Conservation (phyloP, 2,797 vertebrate species). For the Cheirogaleus major region DNA sequence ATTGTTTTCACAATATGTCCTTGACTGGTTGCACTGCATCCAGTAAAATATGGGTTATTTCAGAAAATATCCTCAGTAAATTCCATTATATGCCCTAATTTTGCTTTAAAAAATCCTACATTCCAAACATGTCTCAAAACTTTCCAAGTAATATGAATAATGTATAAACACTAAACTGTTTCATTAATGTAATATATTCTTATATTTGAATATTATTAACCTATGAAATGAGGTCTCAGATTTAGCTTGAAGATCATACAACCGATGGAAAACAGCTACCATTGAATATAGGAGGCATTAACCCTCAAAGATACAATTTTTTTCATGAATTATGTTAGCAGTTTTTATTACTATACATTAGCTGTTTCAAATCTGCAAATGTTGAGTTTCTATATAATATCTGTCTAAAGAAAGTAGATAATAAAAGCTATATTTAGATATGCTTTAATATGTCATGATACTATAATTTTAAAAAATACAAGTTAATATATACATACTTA, state of each 20-base stretch:
- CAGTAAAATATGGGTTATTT: too few relatives aligned
- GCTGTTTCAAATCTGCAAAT: not conserved
- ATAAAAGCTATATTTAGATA: not conserved
- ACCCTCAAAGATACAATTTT: not conserved
- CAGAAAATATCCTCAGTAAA: not conserved
- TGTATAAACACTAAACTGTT: not conserved
- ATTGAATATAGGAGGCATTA: not conserved
- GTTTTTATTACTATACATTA: not conserved
- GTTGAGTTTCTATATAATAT: not conserved
- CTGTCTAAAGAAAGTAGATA: not conserved
- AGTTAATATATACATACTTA: not conserved
- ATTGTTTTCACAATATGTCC: too few relatives aligned
- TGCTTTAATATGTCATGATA: not conserved
- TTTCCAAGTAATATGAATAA: not conserved
- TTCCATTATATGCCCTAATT: not conserved
- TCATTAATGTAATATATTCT: not conserved
- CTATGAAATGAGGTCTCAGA: not conserved
- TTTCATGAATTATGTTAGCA: not conserved
- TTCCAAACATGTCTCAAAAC: not conserved
- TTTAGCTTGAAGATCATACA: not conserved
- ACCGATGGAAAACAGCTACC: not conserved
- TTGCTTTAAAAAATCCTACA: not conserved
- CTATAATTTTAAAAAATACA: not conserved
- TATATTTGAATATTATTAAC: not conserved
- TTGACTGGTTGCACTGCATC: too few relatives aligned